Evolutionary conservation across 2,797 vertebrate species (phyloP), one percentile per base, ranked within the genome.

Genomic region (Gymnodraco acuticeps): DNA sequence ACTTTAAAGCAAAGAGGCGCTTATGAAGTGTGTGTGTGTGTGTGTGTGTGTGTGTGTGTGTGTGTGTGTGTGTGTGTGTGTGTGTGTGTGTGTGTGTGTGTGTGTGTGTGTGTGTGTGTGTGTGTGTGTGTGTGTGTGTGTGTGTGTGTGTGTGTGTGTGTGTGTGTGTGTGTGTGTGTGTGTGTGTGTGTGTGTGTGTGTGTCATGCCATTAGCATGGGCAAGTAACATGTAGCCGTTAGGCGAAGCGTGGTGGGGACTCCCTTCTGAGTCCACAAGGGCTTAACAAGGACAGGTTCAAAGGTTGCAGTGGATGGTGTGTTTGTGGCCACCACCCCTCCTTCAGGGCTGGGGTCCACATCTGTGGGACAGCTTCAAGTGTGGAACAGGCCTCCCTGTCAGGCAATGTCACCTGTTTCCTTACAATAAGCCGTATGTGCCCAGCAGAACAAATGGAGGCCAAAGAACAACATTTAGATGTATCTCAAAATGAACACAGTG

Each of bases 211-310:
- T 89, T 88, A 88, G 82, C 83, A 68, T 55, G 69, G 70, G 75
- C 75, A 31, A 82, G 76, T 88, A 81, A 73, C 80, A 87, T 86
- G 83, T 81, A 81, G 70, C 63, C 79, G 73, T 58, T 56, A 51
- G 58, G 51, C 10, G 51, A 64, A 31, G 2, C 19, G 10, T 43
- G 73, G 38, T 3, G 38, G 46, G 60, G 58, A 48, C 53, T 82
- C 62, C 80, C 81, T 83, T 73, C 77, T 70, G 81, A 82, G 85
- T 58, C 62, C 64, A 41, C 71, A 75, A 80, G 78, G 76, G 77
- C 80, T 86, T 85, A 87, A 91, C 88, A 89, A 92, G 87, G 78
- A 81, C 72, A 46, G 54, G 87, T 73, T 90, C 82, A 92, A 83
- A 91, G 87, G 87, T 90, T 45, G 2, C 8, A 43, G 65, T 4